Conservation (phyloP, 2,113 vertebrate species). For the Cynocephalus volans region DNA sequence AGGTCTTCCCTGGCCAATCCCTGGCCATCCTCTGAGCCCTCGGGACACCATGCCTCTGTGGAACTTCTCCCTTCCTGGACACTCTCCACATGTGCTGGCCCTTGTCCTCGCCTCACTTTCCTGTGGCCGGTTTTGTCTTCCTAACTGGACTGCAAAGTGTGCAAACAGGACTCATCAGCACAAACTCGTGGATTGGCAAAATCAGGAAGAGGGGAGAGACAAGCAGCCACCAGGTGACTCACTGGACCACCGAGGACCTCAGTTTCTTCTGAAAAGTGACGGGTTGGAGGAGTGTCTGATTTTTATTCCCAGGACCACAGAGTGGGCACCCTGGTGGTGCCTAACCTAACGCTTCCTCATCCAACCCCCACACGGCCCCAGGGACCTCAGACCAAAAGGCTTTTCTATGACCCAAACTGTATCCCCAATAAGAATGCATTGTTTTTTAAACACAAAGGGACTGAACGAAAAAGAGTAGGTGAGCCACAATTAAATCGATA, state of each 20-base stretch:
- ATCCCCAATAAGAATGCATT: not conserved
- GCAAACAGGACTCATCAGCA: not conserved
- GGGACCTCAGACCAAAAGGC: not conserved
- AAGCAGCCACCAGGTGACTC: not conserved
- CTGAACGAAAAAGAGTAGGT: not conserved
- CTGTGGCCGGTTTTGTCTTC: not conserved
- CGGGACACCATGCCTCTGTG: accelerated
- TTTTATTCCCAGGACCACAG: not conserved
- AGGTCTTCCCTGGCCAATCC: not conserved
- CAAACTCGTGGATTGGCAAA: not conserved
- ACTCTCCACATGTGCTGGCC: accelerated
- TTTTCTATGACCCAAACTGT: not conserved
- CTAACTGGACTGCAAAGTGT: not conserved
- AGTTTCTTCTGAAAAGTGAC: not conserved
- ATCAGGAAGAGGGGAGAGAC: not conserved
- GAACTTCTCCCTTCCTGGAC: not conserved
- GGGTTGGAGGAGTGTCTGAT: not conserved
- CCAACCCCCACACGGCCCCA: accelerated
- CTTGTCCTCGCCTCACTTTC: no score
- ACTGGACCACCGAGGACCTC: not conserved
- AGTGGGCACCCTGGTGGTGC: not conserved
- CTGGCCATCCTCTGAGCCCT: not conserved
- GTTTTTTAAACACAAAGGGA: not conserved
- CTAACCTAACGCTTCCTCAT: not conserved
- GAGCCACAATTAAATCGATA: not conserved